Evolutionary conservation across 1,140 invertebrate species (phyloP).

Genomic region (Drosophila fuyamai): DNA sequence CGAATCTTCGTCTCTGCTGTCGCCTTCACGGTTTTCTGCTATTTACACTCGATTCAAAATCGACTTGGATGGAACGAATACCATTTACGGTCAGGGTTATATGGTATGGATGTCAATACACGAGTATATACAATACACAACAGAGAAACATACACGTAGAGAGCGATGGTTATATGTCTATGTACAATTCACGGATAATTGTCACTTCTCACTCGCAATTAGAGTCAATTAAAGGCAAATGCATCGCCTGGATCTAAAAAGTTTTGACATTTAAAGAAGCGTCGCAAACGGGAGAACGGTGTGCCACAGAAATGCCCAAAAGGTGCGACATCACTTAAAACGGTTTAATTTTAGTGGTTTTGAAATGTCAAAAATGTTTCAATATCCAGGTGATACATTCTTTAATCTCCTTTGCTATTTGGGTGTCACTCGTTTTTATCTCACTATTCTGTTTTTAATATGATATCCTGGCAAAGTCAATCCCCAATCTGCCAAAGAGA

Average conservation of each 20-base stretch:
- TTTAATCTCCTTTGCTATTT: neutral
- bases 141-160: conserved; percentile 7
- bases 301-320: neutral
- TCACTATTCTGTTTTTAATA: neutral
- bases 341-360: too few species aligned
- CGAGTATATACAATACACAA: conserved; percentile 28
- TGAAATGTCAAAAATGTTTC: neutral
- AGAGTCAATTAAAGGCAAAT: neutral
- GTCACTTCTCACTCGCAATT: conserved; percentile 36
- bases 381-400: neutral
- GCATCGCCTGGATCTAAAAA: neutral
- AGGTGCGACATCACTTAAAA: neutral
- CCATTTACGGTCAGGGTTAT: neutral
- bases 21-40: conserved; percentile 13
- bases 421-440: conserved; percentile 3
- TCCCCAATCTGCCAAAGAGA: conserved; percentile 29
- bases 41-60: conserved; percentile 61
- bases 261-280: neutral
- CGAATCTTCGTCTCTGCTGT: conserved; percentile 6
- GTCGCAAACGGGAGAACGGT: neutral
- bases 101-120: conserved; percentile 3
- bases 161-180: conserved; percentile 17
- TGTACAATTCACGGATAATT: conserved; percentile 36
- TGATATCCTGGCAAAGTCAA: conserved; percentile 43
- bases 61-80: conserved; percentile 35